phyloP scores from a whole-genome alignment of 2,113 vertebrate species.

The Thunnus maccoyii region DNA sequence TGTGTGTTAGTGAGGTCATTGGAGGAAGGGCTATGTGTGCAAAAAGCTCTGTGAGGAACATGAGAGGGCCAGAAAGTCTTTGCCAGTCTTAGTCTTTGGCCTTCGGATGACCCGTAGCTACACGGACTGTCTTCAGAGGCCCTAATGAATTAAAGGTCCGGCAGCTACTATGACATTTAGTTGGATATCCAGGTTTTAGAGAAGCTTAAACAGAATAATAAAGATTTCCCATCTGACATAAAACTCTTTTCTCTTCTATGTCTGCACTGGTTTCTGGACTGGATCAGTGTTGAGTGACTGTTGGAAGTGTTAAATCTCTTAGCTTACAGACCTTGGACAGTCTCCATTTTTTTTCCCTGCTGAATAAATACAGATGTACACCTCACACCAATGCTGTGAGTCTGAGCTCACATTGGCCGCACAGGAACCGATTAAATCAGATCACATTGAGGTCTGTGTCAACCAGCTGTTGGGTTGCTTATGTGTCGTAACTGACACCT shows the following conservation, averaged over 20 bases:
- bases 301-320: neutral
- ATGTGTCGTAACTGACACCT: neutral
- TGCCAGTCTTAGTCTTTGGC: neutral
- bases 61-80: constrained; percentile 11
- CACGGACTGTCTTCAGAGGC: neutral
- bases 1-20: constrained; percentile 2
- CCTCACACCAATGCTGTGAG: too few relatives aligned
- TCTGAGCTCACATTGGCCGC: neutral
- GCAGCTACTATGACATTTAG: constrained; percentile 1
- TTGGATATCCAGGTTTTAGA: neutral
- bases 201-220: neutral
- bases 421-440: too few relatives aligned
- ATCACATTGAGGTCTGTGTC: neutral
- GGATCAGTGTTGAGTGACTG: neutral
- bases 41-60: constrained; percentile 13
- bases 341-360: neutral
- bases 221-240: neutral
- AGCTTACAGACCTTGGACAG: neutral
- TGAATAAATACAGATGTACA: neutral
- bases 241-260: too few relatives aligned
- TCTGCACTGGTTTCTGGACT: neutral
- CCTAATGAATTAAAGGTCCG: constrained; percentile 11
- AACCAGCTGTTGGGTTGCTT: neutral
- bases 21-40: neutral
- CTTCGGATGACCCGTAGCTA: neutral